phyloP scores from a whole-genome alignment of 2,888 invertebrate genomes.

The Cheilosia urbana region DNA sequence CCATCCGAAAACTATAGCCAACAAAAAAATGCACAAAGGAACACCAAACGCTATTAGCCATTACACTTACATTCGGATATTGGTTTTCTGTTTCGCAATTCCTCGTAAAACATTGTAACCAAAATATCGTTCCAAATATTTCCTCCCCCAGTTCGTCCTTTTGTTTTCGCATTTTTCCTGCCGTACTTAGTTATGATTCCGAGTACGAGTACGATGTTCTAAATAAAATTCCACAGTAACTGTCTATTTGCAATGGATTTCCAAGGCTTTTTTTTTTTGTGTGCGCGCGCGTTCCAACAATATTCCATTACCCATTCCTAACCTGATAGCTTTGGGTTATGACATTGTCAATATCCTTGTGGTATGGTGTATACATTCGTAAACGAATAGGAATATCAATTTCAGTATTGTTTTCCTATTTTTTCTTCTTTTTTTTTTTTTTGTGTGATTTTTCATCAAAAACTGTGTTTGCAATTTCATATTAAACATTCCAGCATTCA shows the following conservation, averaged over 20 bases:
- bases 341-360: conserved; percentile 14
- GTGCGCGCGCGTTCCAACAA: conserved; percentile 2
- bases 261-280: conserved; percentile 17
- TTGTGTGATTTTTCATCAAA: not conserved
- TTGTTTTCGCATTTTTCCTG: not conserved
- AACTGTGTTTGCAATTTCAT: conserved; percentile 17
- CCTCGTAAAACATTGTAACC: no score
- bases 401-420: conserved; percentile 6
- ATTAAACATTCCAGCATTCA: conserved; percentile 5
- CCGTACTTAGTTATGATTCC: no score
- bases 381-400: conserved; percentile 19
- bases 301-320: conserved; percentile 60
- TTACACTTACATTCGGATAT: no score
- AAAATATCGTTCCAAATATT: no score
- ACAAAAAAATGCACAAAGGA: no score
- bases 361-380: not conserved
- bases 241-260: conserved; percentile 48
- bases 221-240: conserved; percentile 57
- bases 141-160: not conserved
- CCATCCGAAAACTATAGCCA: no score
- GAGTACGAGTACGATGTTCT: not conserved
- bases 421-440: not conserved
- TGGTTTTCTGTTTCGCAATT: no score
- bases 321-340: not conserved
- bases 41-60: no score